These are phyloP conservation scores for Penaeus indicus DNA, from an alignment of 1,140 invertebrate species.

Conservation along the genomic window DNA sequence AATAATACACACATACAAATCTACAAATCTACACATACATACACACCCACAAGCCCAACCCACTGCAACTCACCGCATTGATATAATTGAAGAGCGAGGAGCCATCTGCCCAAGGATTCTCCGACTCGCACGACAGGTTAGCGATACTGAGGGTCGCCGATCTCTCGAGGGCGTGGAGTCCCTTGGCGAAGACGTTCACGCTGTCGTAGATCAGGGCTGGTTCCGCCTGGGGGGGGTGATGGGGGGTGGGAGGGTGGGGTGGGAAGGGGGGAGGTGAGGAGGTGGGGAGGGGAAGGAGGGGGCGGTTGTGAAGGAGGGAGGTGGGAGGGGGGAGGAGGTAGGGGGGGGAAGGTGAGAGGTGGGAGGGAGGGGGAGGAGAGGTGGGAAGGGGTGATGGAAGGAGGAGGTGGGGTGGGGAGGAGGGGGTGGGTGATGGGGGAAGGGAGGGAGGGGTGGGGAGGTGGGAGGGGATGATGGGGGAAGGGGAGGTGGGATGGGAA, in stretches of 20 bases:
- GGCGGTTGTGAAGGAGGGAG: too few species aligned
- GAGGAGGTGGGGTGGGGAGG: too few species aligned
- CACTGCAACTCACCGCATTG: conserved; percentile 76
- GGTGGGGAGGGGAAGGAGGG: too few species aligned
- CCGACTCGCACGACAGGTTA: conserved; percentile 80
- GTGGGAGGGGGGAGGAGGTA: too few species aligned
- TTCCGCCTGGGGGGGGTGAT: conserved; percentile 76
- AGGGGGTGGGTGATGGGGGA: too few species aligned
- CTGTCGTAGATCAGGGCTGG: conserved; percentile 85
- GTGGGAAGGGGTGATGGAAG: too few species aligned
- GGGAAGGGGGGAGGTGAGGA: background rate
- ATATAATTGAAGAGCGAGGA: conserved; percentile 85
- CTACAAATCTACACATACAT: background rate
- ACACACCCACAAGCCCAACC: conserved; percentile 2
- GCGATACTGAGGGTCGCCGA: conserved; percentile 76
- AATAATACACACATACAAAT: too few species aligned
- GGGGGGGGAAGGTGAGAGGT: too few species aligned
- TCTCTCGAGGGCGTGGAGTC: conserved; percentile 78
- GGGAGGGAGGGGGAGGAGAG: too few species aligned
- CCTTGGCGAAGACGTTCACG: conserved; percentile 81
- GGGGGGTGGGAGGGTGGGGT: conserved; percentile 73
- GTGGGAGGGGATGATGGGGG: too few species aligned
- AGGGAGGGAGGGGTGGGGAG: too few species aligned
- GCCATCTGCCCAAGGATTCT: conserved; percentile 83
- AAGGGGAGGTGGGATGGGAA: too few species aligned